A percentile compares a stretch with the other conserved stretches of the same genome.
These are phyloP conservation scores for Drosophila eugracilis DNA, from an alignment of 1,140 invertebrate genomes.

Conservation along the genomic window DNA sequence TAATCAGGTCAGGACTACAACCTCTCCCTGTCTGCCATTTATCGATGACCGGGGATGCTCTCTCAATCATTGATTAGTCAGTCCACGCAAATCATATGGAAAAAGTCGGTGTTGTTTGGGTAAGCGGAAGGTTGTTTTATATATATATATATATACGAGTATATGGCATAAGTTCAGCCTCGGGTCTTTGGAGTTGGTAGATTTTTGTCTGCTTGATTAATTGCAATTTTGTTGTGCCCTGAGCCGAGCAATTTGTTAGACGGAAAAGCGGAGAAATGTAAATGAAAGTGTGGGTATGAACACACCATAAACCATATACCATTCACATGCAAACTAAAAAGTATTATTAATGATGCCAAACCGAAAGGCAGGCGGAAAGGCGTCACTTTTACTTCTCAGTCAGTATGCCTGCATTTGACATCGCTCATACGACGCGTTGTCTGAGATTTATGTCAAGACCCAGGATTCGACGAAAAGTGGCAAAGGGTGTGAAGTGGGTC, in stretches of 20 bases:
- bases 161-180: background rate
- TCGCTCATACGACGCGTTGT: constrained; percentile 76
- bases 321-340: constrained; percentile 59
- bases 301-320: background rate
- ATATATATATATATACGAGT: background rate
- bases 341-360: constrained; percentile 74
- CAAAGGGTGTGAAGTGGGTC: constrained; percentile 5
- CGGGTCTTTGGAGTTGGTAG: constrained; percentile 33
- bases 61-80: constrained; percentile 42
- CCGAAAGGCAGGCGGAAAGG: constrained; percentile 1
- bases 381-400: constrained; percentile 46
- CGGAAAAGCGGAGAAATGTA: background rate
- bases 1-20: constrained; percentile 21
- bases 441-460: constrained; percentile 63
- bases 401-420: constrained; percentile 68
- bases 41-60: constrained; percentile 33
- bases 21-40: background rate
- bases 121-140: background rate
- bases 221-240: constrained; percentile 53
- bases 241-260: constrained; percentile 55
- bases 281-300: too few species aligned
- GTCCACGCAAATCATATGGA: constrained; percentile 36
- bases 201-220: constrained; percentile 80
- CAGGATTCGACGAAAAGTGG: constrained; percentile 1
- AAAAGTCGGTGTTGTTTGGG: too few species aligned